Evolutionary conservation across 2,888 invertebrate genomes (phyloP), one percentile per base, ranked within the genome.

Genomic region (Drosophila phalerata): DNA sequence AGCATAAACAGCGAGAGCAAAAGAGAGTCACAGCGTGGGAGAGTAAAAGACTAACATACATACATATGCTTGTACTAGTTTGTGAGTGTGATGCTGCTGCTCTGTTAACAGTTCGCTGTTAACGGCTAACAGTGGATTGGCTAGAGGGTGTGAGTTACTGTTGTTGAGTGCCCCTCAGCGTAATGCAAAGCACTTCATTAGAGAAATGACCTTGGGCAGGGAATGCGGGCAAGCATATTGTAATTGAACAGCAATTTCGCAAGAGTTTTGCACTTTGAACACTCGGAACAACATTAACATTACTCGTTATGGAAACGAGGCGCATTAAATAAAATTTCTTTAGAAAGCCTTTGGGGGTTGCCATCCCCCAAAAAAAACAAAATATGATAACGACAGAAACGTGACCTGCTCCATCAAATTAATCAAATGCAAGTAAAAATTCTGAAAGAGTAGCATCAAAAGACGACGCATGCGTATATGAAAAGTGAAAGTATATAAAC

Each of bases 401-500:
- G 69, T 77, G 79, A 51, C 64, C 47, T 55, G 53, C 56, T 38
- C 48, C 40, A 48, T n/a, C n/a, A 34, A 45, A 56, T 28, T n/a
- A 48, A 38, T 30, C 22, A 30, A 63, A 43, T 17, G 49, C 55
- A 69, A 47, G 66, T 37, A 65, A 42, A 58, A 56, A 40, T 52
- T 48, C 30, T 9, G 38, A 45, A 40, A 47, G 28, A 25, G 40
- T 10, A 38, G 51, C 58, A 45, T 47, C 55, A 32, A 17, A 19
- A 48, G 40, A 64, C 34, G 17, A 69, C 85, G 85, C 85, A 85
- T 88, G 85, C 85, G 85, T 57, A 5, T 13, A 38, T 19, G 71
- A 88, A 88, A 85, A 85, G 84, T 73, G 75, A 88, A 85, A 88
- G 83, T 82, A 79, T 22, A 72, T 75, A 75, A 37, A n/a, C 19